A percentile compares a stretch with the other conserved stretches of the same genome.
Conservation (phyloP, 2,797 vertebrate species). For the Thaleichthys pacificus region DNA sequence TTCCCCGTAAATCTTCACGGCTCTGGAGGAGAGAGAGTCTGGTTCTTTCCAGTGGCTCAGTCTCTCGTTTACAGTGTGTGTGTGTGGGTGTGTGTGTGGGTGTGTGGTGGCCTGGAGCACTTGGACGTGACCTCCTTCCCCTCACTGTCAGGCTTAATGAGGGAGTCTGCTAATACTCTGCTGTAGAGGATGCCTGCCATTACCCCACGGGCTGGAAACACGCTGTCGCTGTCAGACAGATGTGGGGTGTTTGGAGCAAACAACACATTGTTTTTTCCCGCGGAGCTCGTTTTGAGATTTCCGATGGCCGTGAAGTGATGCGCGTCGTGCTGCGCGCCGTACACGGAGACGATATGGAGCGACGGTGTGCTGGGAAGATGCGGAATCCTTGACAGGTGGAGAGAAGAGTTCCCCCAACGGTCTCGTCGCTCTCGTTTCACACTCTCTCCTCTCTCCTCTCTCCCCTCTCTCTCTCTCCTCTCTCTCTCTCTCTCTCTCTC, state of each 20-base stretch:
- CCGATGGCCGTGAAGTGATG: too few species aligned
- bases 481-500: not conserved
- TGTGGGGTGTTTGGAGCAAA: too few species aligned
- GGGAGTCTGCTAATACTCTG: not conserved
- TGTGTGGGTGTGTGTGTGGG: too few species aligned
- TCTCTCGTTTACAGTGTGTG: not conserved
- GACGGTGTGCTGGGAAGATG: not conserved
- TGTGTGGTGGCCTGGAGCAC: not conserved
- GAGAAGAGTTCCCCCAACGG: not conserved
- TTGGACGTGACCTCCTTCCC: not conserved
- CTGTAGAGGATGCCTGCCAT: not conserved
- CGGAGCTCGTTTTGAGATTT: too few species aligned
- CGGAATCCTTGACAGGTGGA: not conserved
- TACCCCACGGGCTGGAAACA: too few species aligned
- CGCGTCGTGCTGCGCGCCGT: not conserved
- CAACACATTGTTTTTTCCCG: too few species aligned
- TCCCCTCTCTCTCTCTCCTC: not conserved
- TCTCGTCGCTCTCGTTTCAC: not conserved
- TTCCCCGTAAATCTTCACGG: constrained; percentile 5
- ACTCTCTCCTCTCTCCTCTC: too few species aligned
- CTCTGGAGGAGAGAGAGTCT: not conserved
- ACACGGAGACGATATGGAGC: not conserved
- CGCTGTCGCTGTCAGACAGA: too few species aligned
- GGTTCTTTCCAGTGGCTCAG: not conserved
- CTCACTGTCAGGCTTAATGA: not conserved